phyloP scores from a whole-genome alignment of 2,113 vertebrate species.

The Tragelaphus imberbis region DNA sequence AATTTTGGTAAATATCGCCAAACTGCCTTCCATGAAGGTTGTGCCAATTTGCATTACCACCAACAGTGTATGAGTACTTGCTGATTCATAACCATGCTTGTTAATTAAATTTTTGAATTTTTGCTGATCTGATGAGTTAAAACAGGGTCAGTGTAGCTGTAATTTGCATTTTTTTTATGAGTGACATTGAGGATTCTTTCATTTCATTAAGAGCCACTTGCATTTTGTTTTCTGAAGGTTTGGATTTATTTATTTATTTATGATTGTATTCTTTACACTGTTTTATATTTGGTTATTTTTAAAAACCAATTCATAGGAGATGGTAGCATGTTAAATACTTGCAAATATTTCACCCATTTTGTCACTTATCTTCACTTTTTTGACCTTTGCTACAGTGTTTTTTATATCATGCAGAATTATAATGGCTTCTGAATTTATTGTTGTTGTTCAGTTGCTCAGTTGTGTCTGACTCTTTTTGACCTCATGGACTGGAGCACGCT shows the following conservation, averaged over 20 bases:
- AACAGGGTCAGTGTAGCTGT: not conserved
- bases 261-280: not conserved
- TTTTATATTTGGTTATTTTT: not conserved
- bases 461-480: not conserved
- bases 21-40: not conserved
- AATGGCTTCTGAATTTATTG: not conserved
- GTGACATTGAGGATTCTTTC: not conserved
- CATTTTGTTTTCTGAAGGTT: not conserved
- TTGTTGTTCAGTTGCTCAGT: not conserved
- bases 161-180: conserved; percentile 40
- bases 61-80: not conserved
- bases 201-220: conserved; percentile 5
- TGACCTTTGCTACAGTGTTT: not conserved
- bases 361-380: not conserved
- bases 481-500: not conserved
- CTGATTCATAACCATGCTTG: conserved; percentile 38
- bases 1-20: conserved; percentile 28
- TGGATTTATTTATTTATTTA: not conserved
- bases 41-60: conserved; percentile 22
- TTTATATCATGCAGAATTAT: not conserved
- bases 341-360: not conserved
- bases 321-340: not conserved
- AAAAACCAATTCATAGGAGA: not conserved
- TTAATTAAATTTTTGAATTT: conserved; percentile 54
- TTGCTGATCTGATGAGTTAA: conserved; percentile 36